A percentile compares a stretch with the other conserved stretches of the same genome.
phyloP scores from a whole-genome alignment of 1,140 invertebrate species.

The Leptinotarsa lineolata region DNA sequence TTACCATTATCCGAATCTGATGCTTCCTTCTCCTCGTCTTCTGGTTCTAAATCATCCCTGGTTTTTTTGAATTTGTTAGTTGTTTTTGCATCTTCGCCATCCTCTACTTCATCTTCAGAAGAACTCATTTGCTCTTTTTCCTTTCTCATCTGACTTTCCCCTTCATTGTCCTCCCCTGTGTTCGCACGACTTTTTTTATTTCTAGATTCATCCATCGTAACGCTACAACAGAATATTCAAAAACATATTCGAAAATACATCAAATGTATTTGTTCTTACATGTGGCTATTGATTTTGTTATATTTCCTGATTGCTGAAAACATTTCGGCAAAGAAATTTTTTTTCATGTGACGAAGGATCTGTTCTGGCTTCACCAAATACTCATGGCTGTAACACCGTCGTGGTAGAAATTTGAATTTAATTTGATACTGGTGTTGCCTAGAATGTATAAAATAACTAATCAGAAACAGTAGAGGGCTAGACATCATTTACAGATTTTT shows the following conservation, averaged over 20 bases:
- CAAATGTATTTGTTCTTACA: slow-evolving; percentile 40
- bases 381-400: slow-evolving; percentile 71
- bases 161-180: slow-evolving; percentile 63
- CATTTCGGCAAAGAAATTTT: slow-evolving; percentile 66
- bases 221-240: slow-evolving; percentile 32
- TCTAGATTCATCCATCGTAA: slow-evolving; percentile 48
- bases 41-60: slow-evolving; percentile 80
- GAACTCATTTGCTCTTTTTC: slow-evolving; percentile 56
- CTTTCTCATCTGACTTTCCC: slow-evolving; percentile 51
- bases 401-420: slow-evolving; percentile 74
- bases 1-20: slow-evolving; percentile 52
- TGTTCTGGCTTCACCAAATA: slow-evolving; percentile 71
- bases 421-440: slow-evolving; percentile 62
- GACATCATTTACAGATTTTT: too few species aligned
- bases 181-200: slow-evolving; percentile 49
- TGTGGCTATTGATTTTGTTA: slow-evolving; percentile 45
- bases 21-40: slow-evolving; percentile 68
- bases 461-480: too few species aligned
- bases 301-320: slow-evolving; percentile 59
- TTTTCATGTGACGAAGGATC: slow-evolving; percentile 71
- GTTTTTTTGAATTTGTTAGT: slow-evolving; percentile 65
- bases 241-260: background rate
- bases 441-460: slow-evolving; percentile 17
- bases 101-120: slow-evolving; percentile 67
- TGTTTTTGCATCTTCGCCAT: slow-evolving; percentile 63